These are phyloP conservation scores for Aelia acuminata DNA, from an alignment of 2,888 invertebrate species.

Conservation along the genomic window DNA sequence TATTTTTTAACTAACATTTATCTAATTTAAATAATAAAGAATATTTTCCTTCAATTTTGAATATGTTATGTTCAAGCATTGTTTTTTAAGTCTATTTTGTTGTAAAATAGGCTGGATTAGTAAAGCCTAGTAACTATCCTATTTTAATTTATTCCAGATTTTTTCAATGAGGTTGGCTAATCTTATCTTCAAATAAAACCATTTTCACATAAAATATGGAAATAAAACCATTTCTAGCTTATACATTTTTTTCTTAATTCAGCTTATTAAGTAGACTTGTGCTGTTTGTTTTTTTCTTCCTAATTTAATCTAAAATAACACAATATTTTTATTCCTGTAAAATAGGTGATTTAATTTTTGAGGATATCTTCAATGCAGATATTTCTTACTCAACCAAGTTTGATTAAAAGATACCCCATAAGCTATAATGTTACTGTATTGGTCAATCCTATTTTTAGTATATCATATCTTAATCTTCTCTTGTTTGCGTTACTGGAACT, in stretches of 20 bases:
- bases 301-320: background rate
- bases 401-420: background rate
- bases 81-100: background rate
- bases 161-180: too few species aligned
- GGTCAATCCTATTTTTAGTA: background rate
- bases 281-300: background rate
- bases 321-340: slow-evolving; percentile 8
- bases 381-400: background rate
- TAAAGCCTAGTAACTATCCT: background rate
- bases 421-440: background rate
- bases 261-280: background rate
- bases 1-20: background rate
- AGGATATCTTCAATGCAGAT: slow-evolving; percentile 5
- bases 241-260: background rate
- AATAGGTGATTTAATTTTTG: slow-evolving; percentile 3
- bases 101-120: background rate
- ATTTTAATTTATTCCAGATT: too few species aligned
- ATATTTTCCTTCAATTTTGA: background rate
- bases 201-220: too few species aligned
- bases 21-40: background rate
- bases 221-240: background rate
- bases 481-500: background rate
- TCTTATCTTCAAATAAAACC: too few species aligned
- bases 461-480: too few species aligned
- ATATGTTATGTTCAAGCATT: background rate